Evolutionary conservation across 2,888 invertebrate species (phyloP), one percentile per base, ranked within the genome.

Genomic region (Himalopsyche tibetana): DNA sequence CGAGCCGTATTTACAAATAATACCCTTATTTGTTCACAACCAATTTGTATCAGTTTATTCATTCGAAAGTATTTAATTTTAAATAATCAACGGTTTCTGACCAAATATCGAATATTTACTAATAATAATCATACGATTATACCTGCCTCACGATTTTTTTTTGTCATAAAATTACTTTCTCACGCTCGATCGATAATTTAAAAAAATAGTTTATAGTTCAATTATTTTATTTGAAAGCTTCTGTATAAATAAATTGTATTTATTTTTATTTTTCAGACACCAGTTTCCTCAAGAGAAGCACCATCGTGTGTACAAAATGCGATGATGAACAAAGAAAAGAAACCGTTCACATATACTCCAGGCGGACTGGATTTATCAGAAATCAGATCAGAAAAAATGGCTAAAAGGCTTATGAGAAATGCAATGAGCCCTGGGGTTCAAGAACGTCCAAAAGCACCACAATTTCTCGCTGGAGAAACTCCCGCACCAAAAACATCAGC

Each of bases 271-370:
- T 88, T 88, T 55, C 86, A 88, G 88, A 82, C 55, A 45, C 86
- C 85, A 5, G 69, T 86, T 85, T 86, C 88, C 19, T 83, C 87
- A 28, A 83, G 84, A 82, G 87, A 97, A 92, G 97, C 97, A 82
- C 98, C 98, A 86, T 95, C 96, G 88, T 97, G 97, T 89, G 95
- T 98, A 87, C 96, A 97, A 90, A 96, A 97, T 91, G 98, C 98
- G 82, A 96, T 98, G 96, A 96, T 97, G 96, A 96, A 96, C 91
- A 97, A 97, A 92, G 98, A 98, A 91, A 97, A 98, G 91, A 98
- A 98, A 92, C 98, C 98, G 55, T 98, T 98, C 91, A 98, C 98
- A 40, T 98, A 98, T 91, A 97, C 98, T 45, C 98, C 98, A 0
- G 98, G 98, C 15, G 98, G 98, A 89, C 94, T 98, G 86, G 97